Percentiles rank a stretch among this genome's conserved stretches.
phyloP scores from a whole-genome alignment of 2,113 vertebrate species.

The Lynx canadensis region DNA sequence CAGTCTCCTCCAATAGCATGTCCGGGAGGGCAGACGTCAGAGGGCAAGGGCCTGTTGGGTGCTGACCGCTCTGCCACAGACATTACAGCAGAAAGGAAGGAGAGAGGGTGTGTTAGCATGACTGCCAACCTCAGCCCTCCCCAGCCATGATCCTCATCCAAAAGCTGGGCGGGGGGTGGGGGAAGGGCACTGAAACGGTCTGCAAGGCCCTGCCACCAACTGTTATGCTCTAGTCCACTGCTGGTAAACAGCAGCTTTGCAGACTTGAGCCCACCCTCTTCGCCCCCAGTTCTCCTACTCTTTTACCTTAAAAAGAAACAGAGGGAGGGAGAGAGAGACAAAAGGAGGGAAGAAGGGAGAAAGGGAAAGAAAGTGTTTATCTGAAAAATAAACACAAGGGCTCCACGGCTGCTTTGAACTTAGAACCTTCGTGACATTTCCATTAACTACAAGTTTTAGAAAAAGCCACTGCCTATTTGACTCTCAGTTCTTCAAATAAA shows the following conservation, averaged over 20 bases:
- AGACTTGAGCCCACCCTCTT: background rate
- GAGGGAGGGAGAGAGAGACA: no score
- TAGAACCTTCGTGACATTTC: background rate
- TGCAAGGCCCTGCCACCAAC: background rate
- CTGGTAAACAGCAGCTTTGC: background rate
- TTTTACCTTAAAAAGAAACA: background rate
- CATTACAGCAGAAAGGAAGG: background rate
- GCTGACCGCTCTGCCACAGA: background rate
- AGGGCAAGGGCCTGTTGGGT: background rate
- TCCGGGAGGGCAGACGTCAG: background rate
- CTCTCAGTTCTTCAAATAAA: constrained; percentile 65
- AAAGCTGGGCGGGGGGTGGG: background rate
- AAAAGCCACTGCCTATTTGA: background rate
- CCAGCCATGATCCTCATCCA: background rate
- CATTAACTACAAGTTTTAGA: constrained; percentile 1
- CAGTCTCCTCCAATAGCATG: accelerated
- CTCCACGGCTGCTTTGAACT: background rate
- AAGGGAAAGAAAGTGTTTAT: background rate
- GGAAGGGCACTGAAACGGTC: background rate
- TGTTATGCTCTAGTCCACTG: background rate
- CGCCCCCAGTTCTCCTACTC: background rate
- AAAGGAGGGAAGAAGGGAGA: background rate
- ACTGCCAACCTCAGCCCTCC: background rate
- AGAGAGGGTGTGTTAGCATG: background rate
- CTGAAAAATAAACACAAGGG: constrained; percentile 30